phyloP scores from a whole-genome alignment of 1,140 invertebrate genomes.

The Ceratina japonica region DNA sequence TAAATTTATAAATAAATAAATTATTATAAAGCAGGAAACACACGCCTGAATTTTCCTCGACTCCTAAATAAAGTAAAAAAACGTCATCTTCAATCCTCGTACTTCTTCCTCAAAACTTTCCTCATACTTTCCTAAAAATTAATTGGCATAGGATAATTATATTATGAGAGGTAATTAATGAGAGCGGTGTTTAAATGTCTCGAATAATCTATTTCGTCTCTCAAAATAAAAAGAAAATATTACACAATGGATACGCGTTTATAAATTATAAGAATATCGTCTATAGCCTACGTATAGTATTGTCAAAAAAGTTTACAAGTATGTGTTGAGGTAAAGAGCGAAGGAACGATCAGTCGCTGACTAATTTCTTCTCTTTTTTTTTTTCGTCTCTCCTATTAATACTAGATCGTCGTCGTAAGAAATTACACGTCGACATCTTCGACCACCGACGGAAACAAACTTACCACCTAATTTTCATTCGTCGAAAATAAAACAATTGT shows the following conservation, averaged over 20 bases:
- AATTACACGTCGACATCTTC: constrained; percentile 3
- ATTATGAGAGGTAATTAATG: too few relatives aligned
- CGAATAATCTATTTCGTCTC: not conserved
- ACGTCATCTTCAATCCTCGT: too few relatives aligned
- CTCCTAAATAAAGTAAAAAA: too few relatives aligned
- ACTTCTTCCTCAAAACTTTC: too few relatives aligned
- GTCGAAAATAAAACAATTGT: too few relatives aligned
- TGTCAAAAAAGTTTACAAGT: constrained; percentile 37
- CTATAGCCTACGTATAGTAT: constrained; percentile 20
- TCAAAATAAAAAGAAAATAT: constrained; percentile 16
- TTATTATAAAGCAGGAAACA: constrained; percentile 72
- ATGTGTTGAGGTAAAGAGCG: constrained; percentile 30
- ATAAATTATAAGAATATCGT: constrained; percentile 22
- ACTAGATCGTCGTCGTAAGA: constrained; percentile 8
- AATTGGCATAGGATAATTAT: too few relatives aligned
- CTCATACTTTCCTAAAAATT: too few relatives aligned
- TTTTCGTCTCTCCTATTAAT: constrained; percentile 11
- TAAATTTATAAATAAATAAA: constrained; percentile 79
- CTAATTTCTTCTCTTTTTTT: constrained; percentile 17
- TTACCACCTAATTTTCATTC: too few relatives aligned
- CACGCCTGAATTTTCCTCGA: not conserved
- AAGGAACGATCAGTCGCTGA: constrained; percentile 33
- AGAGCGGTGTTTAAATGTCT: not conserved
- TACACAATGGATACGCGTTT: not conserved
- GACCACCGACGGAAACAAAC: not conserved